Evolutionary conservation across 2,113 vertebrate species (phyloP), one percentile per base, ranked within the genome.

Genomic region (Seriola aureovittata): DNA sequence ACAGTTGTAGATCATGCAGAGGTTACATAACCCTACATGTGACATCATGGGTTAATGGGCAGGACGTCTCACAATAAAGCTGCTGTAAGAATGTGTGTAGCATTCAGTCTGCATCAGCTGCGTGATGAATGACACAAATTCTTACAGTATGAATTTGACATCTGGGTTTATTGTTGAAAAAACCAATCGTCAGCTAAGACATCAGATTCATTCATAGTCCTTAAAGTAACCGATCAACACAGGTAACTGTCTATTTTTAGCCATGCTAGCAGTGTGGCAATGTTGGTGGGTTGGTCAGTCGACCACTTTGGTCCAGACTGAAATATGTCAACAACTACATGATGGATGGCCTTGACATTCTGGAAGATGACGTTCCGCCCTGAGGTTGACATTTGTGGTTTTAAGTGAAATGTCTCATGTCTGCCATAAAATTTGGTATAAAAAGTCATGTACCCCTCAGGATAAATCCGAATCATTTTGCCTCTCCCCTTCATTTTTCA

Each of bases 1-100:
- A 69, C 29, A 57, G 50, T 14, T 71, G 36, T 73, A 60, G 25
- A 63, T 71, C 34, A 44, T 65, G 36, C 52, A 76, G 59, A 71
- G 34, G 42, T 62, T 67, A n/a, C 8, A n/a, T 21, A 52, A 21
- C 19, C 48, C 17, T 19, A 38, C 23, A 67, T 60, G 23, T 62
- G 25, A 64, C 42, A 62, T 16, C 29, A 58, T 40, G 52, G 29
- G 42, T 62, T 64, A 64, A 79, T 70, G 32, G 54, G 36, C 5
- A 52, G 46, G 58, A 25, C 40, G 48, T 42, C 5, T 8, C 11
- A 63, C 11, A 63, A n/a, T 19, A 81, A 54, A 54, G 23, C 8
- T 55, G 71, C 14, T 69, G 17, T 50, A 50, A 50, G 48, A 50
- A 50, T 19, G 14, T 19, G 16, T 17, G 42, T 13, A 44, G 42